phyloP scores from a whole-genome alignment of 2,113 vertebrate genomes.

The Echinops telfairi region DNA sequence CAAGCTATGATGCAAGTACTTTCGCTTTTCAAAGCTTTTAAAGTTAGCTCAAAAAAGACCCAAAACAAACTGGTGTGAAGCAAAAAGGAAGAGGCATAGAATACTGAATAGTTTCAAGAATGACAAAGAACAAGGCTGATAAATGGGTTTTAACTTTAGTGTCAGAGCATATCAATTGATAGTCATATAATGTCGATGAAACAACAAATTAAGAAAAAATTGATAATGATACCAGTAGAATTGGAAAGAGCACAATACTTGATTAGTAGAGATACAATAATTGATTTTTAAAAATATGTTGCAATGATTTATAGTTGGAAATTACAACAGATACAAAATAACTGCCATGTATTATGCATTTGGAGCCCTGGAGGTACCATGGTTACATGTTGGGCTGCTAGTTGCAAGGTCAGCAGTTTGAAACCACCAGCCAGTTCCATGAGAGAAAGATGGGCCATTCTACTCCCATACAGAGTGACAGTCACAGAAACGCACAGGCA shows the following conservation, averaged over 20 bases:
- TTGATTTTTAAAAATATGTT: background rate
- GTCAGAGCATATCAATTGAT: background rate
- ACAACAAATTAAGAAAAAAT: background rate
- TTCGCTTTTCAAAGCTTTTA: constrained; percentile 50
- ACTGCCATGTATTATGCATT: background rate
- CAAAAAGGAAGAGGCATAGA: background rate
- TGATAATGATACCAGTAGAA: background rate
- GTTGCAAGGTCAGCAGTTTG: too few species aligned
- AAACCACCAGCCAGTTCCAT: too few species aligned
- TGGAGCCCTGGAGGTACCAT: background rate
- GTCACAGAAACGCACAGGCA: background rate
- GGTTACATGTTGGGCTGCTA: too few species aligned
- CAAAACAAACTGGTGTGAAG: constrained; percentile 48
- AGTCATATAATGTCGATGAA: background rate
- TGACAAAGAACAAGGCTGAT: background rate
- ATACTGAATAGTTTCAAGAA: constrained; percentile 31
- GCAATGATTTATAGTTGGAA: background rate
- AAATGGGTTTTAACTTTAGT: background rate
- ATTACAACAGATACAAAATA: background rate
- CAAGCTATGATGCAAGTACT: constrained; percentile 57
- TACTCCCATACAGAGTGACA: too few species aligned
- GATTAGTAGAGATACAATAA: background rate
- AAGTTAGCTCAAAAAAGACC: constrained; percentile 31
- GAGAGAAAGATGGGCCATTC: too few species aligned
- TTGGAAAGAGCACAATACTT: background rate